Base-by-base conservation (phyloP, 1,140 invertebrate species). In the Ctenoplectra terminalis region DNA sequence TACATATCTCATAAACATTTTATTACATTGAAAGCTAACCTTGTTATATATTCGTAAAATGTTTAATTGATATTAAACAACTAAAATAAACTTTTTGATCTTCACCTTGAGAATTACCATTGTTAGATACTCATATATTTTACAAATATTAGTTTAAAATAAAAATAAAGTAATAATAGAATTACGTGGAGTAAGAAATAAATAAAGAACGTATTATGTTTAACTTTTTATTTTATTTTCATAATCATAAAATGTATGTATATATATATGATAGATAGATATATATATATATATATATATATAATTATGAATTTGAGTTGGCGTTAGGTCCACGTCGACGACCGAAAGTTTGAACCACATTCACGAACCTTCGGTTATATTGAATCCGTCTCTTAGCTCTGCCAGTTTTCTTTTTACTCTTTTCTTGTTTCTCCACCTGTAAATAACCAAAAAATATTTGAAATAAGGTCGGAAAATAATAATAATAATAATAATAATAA, bases 331-430 rank as follows among this genome's bases (percentile, higher is more conserved):
- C 99, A 93, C 98, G 97, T 92, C 97, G 96, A 90, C 98, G 97
- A 87, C 99, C 98, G 92, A 98, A 99, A 75, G 97, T 96, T 91
- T 98, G 97, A 11, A 99, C 98, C 91, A 99, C 97, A 93, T 99
- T 99, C 37, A 99, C 98, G 93, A 99, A 99, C 92, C 99, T 95
- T 88, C 98, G 96, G 94, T 99, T 99, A 95, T 99, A 99, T 92
- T 99, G 99, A 90, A 99, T 98, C 88, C 99, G 96, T 90, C 99
- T 96, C 95, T 99, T 99, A 60, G 99, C 99, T 93, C 99, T 97
- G 26, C 99, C 99, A 83, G 99, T 99, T 96, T 99, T 99, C 96
- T 99, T 99, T 96, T 99, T 99, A 92, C 98, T 99, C 95, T 99
- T 99, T 92, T 99, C 99, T 93, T 99, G 98, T 93, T 99, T 99